phyloP scores from a whole-genome alignment of 1,140 invertebrate species.

The Drosophila navojoa region DNA sequence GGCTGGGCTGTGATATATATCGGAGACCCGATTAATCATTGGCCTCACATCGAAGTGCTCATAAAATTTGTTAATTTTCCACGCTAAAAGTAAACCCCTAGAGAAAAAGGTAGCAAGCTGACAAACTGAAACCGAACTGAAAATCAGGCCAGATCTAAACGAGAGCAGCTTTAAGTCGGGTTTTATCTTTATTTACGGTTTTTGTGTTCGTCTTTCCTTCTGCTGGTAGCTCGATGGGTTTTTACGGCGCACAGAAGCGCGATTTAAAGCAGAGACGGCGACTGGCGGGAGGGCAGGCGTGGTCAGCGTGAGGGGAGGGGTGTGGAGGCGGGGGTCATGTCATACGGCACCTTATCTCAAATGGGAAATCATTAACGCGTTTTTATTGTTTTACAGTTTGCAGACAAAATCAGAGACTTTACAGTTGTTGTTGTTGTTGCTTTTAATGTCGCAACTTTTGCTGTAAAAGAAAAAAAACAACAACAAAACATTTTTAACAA shows the following conservation, averaged over 20 bases:
- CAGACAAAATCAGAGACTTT: conserved; percentile 64
- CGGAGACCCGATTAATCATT: conserved; percentile 32
- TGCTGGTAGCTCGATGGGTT: conserved; percentile 25
- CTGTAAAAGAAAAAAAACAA: conserved; percentile 50
- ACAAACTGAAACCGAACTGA: conserved; percentile 28
- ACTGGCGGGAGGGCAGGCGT: neutral
- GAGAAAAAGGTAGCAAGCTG: conserved; percentile 10
- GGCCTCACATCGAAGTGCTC: conserved; percentile 60
- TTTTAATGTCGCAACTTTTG: conserved; percentile 73
- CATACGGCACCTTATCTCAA: conserved; percentile 71
- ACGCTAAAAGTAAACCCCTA: conserved; percentile 12
- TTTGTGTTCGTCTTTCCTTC: conserved; percentile 10
- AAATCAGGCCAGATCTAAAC: conserved; percentile 76
- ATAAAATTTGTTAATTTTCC: conserved; percentile 74
- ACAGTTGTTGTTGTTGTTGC: conserved; percentile 11
- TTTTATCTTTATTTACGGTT: conserved; percentile 5
- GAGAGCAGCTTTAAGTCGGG: conserved; percentile 60
- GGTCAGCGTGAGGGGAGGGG: neutral
- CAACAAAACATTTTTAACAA: conserved; percentile 60
- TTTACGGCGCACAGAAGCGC: conserved; percentile 47
- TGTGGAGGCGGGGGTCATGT: conserved; percentile 23
- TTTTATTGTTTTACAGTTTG: conserved; percentile 62
- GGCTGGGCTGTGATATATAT: conserved; percentile 6
- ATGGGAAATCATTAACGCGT: conserved; percentile 78
- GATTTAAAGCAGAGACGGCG: neutral